These are phyloP conservation scores for Anorthoa munda DNA, from an alignment of 2,888 invertebrate species.

Conservation along the genomic window DNA sequence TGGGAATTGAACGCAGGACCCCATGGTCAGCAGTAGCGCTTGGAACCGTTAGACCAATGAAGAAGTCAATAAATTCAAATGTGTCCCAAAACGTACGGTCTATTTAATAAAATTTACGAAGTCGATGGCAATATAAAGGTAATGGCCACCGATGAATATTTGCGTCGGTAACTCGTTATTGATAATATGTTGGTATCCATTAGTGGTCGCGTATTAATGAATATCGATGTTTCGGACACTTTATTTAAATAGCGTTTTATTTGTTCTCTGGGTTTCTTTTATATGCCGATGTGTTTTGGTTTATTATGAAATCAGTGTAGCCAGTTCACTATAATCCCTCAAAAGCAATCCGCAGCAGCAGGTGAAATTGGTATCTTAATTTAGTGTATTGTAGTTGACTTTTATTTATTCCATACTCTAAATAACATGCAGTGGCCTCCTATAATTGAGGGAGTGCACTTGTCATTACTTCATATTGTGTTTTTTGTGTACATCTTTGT, in stretches of 20 bases:
- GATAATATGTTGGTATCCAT: constrained; percentile 64
- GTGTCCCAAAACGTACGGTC: constrained; percentile 20
- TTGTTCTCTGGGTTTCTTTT: not conserved
- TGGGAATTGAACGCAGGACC: too few species aligned
- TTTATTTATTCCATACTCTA: too few species aligned
- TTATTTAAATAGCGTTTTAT: constrained; percentile 24
- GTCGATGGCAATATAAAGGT: constrained; percentile 43
- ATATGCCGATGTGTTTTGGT: not conserved
- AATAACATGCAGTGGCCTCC: too few species aligned
- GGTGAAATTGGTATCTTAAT: not conserved
- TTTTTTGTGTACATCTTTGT: too few species aligned
- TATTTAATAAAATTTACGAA: constrained; percentile 43
- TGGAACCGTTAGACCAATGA: too few species aligned
- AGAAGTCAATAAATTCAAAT: constrained; percentile 21
- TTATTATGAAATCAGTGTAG: not conserved
- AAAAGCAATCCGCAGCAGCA: not conserved
- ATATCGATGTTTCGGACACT: constrained; percentile 51
- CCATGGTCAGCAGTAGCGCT: too few species aligned
- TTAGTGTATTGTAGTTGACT: too few species aligned
- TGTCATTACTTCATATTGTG: too few species aligned
- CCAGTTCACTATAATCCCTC: not conserved
- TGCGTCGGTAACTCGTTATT: constrained; percentile 59
- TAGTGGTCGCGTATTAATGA: constrained; percentile 57
- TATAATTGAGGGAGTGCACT: too few species aligned
- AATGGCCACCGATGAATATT: constrained; percentile 60